Percentiles rank a stretch among this genome's conserved stretches.
Conservation (phyloP, 2,797 vertebrate species). For the Clamator glandarius region DNA sequence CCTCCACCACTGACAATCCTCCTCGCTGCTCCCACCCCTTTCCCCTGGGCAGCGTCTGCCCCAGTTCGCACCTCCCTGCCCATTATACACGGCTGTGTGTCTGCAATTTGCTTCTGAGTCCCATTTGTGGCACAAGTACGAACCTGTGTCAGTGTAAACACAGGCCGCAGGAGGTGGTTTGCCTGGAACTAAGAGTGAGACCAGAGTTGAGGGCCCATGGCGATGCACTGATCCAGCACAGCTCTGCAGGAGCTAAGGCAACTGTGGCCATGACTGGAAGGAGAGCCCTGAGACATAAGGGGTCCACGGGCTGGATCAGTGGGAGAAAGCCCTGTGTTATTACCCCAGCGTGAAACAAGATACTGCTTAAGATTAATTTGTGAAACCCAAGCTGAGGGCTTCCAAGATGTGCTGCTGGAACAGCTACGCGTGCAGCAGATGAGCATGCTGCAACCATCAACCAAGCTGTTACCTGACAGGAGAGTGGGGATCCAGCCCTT, state of each 20-base stretch:
- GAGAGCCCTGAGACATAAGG: neutral
- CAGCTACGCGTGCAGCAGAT: fast-evolving
- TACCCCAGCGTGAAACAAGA: neutral
- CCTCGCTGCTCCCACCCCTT: neutral
- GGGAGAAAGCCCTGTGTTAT: fast-evolving
- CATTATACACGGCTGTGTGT: fast-evolving
- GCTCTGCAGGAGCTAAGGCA: fast-evolving
- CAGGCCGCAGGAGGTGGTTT: neutral
- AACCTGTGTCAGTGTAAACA: neutral
- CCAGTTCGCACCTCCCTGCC: neutral
- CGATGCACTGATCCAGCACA: neutral
- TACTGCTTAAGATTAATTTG: neutral
- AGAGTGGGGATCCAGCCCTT: conserved; percentile 8
- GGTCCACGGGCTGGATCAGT: neutral
- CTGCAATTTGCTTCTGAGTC: neutral
- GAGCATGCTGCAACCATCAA: fast-evolving
- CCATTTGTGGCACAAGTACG: neutral
- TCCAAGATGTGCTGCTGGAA: neutral
- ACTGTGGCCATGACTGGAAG: neutral
- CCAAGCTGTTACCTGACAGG: conserved; percentile 31
- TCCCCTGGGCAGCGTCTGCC: neutral
- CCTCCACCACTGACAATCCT: neutral
- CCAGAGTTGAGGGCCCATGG: fast-evolving
- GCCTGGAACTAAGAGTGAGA: neutral
- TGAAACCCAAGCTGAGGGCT: neutral